Evolutionary conservation across 2,113 vertebrate genomes (phyloP).

Genomic region (Orcinus orca): DNA sequence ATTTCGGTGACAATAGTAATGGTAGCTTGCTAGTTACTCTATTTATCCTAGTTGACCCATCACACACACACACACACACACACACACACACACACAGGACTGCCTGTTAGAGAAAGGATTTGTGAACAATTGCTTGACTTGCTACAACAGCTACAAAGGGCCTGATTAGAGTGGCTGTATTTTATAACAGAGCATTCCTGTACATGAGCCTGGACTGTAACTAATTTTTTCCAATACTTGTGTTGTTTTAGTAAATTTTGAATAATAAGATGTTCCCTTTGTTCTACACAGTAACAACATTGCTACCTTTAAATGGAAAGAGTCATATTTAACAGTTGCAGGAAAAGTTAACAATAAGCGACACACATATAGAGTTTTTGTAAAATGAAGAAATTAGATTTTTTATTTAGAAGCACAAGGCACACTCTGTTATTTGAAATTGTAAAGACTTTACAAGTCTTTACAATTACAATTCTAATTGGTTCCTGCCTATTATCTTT

Average conservation of each 20-base stretch:
- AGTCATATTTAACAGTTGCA: background rate
- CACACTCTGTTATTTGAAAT: background rate
- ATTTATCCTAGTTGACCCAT: too few species aligned
- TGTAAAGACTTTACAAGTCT: background rate
- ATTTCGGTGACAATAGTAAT: conserved; percentile 49
- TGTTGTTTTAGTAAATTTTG: background rate
- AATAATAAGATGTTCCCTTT: background rate
- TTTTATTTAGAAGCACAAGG: background rate
- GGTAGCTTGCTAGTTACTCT: background rate
- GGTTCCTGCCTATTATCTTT: background rate
- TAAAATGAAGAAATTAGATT: background rate
- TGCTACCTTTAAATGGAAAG: background rate
- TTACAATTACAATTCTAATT: background rate
- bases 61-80: background rate
- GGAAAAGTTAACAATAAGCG: background rate
- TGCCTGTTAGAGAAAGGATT: background rate
- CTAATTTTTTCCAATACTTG: background rate
- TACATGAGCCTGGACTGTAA: background rate
- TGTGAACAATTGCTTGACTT: background rate
- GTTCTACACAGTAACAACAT: background rate
- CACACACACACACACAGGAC: background rate
- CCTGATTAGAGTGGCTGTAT: background rate
- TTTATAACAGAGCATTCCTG: background rate
- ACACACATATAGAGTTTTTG: background rate
- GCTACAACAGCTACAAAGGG: background rate